Evolutionary conservation across 2,113 vertebrate genomes (phyloP).

Genomic region (Plecturocebus donacophilus): DNA sequence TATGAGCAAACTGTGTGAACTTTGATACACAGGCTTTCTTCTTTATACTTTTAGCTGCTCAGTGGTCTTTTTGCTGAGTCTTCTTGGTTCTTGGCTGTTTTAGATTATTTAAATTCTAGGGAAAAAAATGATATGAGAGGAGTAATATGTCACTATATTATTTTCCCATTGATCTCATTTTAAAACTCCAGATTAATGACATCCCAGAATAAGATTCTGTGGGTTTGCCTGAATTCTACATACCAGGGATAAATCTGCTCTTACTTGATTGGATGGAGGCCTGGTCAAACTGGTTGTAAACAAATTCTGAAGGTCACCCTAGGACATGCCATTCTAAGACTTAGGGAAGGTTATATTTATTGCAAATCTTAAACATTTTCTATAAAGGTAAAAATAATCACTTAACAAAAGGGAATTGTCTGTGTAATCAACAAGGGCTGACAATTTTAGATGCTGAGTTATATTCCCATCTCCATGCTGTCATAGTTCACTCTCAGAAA

Average conservation of each 20-base stretch:
- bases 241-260: background rate
- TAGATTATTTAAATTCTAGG: conserved; percentile 22
- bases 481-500: background rate
- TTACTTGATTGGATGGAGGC: background rate
- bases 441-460: background rate
- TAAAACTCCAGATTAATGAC: background rate
- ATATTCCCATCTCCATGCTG: background rate
- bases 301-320: background rate
- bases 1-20: background rate
- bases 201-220: background rate
- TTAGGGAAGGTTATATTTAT: background rate
- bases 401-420: background rate
- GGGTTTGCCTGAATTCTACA: background rate
- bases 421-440: background rate
- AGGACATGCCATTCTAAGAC: background rate
- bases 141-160: background rate
- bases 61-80: background rate
- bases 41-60: background rate
- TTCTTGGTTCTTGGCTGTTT: background rate
- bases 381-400: background rate
- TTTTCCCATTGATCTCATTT: background rate
- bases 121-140: background rate
- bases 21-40: background rate
- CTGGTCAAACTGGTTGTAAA: background rate
- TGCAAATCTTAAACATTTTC: conserved; percentile 34